These are phyloP conservation scores for Drosophila cognata DNA, from an alignment of 2,888 invertebrate genomes.

Conservation along the genomic window DNA sequence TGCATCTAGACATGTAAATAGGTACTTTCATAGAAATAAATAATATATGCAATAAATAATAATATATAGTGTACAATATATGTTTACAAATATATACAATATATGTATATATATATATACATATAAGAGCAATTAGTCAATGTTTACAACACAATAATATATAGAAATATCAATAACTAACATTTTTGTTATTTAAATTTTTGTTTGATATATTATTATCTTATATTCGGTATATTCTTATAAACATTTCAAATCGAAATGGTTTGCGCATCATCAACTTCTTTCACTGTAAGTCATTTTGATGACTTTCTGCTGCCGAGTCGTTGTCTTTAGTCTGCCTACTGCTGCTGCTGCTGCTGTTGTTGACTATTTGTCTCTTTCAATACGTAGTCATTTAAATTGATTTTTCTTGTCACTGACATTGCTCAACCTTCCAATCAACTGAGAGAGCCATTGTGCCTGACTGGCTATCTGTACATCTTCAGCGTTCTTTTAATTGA, in stretches of 20 bases:
- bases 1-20: neutral
- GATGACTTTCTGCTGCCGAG: conserved; percentile 42
- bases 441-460: conserved; percentile 33
- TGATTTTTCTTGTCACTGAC: conserved; percentile 74
- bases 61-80: too few relatives aligned
- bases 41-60: neutral
- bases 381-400: conserved; percentile 80
- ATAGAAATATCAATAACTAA: neutral
- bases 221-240: neutral
- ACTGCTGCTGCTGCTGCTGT: conserved; percentile 26
- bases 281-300: conserved; percentile 45
- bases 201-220: neutral
- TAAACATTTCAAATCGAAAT: neutral
- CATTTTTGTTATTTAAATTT: neutral
- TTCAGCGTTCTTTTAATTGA: conserved; percentile 59
- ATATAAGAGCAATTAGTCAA: neutral
- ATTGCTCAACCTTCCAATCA: conserved; percentile 59
- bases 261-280: conserved; percentile 1
- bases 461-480: conserved; percentile 1
- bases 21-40: neutral
- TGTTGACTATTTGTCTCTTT: conserved; percentile 72
- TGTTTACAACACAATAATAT: neutral
- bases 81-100: too few relatives aligned
- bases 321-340: conserved; percentile 42
- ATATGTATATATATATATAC: too few relatives aligned